phyloP scores from a whole-genome alignment of 2,113 vertebrate genomes.

The Salvelinus fontinalis region DNA sequence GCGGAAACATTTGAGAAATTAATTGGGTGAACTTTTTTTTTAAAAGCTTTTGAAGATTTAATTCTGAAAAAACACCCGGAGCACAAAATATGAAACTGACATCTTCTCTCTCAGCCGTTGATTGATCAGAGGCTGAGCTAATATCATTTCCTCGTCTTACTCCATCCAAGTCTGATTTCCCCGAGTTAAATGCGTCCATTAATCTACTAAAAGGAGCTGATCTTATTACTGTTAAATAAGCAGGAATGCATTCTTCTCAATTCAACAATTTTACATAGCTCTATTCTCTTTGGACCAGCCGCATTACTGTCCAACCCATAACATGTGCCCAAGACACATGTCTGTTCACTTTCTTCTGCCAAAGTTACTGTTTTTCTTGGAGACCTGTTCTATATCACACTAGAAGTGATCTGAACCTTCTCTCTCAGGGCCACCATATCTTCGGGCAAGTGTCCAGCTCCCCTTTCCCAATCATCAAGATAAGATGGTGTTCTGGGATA shows the following conservation, averaged over 20 bases:
- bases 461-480: not conserved
- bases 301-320: no score
- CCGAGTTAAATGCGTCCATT: not conserved
- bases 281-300: not conserved
- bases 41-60: constrained; percentile 41
- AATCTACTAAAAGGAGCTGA: not conserved
- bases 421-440: constrained; percentile 12
- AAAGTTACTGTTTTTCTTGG: constrained; percentile 22
- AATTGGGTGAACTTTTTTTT: constrained; percentile 52
- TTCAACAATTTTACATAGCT: not conserved
- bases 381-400: not conserved
- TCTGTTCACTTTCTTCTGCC: not conserved
- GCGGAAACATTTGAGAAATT: constrained; percentile 52
- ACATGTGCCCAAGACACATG: not conserved
- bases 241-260: not conserved
- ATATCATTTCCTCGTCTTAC: not conserved
- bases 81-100: constrained; percentile 14
- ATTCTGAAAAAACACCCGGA: constrained; percentile 46
- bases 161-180: not conserved
- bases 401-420: not conserved
- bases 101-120: constrained; percentile 8
- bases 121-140: not conserved
- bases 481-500: not conserved
- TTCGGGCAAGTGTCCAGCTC: not conserved
- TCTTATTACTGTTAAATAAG: not conserved